Conservation (phyloP, 1,140 invertebrate genomes). For the Patella vulgata region DNA sequence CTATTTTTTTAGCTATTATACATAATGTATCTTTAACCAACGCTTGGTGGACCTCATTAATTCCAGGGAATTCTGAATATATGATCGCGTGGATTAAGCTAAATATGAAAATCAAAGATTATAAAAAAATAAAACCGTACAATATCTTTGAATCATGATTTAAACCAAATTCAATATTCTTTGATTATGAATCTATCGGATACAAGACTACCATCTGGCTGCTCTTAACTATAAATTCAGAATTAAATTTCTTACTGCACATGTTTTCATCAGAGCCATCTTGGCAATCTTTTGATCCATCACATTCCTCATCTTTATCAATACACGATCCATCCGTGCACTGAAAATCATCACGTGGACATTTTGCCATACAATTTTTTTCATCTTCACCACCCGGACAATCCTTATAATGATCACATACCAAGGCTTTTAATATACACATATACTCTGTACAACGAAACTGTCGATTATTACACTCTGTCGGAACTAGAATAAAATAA, state of each 20-base stretch:
- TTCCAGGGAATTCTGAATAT: too few species aligned
- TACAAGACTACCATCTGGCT: too few species aligned
- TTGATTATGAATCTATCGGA: too few species aligned
- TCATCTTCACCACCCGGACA: conserved; percentile 79
- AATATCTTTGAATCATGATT: too few species aligned
- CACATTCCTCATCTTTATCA: neutral
- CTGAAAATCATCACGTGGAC: neutral
- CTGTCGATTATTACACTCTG: neutral
- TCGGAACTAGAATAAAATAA: neutral
- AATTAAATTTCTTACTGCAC: conserved; percentile 9
- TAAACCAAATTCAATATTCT: too few species aligned
- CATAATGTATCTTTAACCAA: too few species aligned
- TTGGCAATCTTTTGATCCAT: neutral
- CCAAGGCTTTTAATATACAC: conserved; percentile 74
- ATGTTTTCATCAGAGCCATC: neutral
- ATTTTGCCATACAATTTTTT: conserved; percentile 45
- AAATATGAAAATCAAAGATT: too few species aligned
- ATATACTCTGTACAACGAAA: conserved; percentile 70
- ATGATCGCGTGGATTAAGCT: too few species aligned
- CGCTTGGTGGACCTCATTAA: too few species aligned
- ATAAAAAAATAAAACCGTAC: too few species aligned
- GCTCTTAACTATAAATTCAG: too few species aligned
- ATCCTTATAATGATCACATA: conserved; percentile 77
- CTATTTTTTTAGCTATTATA: too few species aligned
- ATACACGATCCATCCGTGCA: conserved; percentile 3